Evolutionary conservation across 2,888 invertebrate genomes (phyloP), one percentile per base, ranked within the genome.

Genomic region (Agrochola litura): DNA sequence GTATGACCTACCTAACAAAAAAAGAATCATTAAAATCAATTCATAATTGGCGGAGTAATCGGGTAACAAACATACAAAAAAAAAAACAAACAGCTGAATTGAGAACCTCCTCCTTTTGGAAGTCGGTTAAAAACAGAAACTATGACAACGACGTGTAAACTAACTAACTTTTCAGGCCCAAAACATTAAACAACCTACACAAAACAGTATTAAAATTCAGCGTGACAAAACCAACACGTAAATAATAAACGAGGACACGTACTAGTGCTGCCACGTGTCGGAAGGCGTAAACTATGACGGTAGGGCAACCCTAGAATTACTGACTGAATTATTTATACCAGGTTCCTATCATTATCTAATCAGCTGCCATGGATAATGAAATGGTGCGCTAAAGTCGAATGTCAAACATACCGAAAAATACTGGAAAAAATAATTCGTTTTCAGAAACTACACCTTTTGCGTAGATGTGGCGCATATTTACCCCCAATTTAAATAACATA

Each of bases 141-240:
- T 77, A 67, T 30, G 19, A 37, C 19, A 54, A 22, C 46, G 46
- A 19, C 37, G 10, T 49, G 41, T 67, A 16, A 60, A 58, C 41
- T 60, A 49, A 77, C 69, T 14, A 37, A 60, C 19, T 52, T 60
- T 72, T 56, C 22, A n/a, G 56, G 4, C 10, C 41, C n/a, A 19
- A 54, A 61, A 61, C 69, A 56, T 60, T 19, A 66, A 46, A 69
- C 76, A 66, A 67, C 22, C 52, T 30, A 70, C 77, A 81, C 37
- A 37, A 41, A 56, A 77, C 58, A 9, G 37, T 60, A 71, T 82
- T 72, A 77, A 68, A 68, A 77, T 77, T 77, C 67, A 72, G 6
- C 19, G 78, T 67, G 64, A 72, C 78, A 77, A 65, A 77, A 64
- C 83, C 67, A 41, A 68, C 71, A 60, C 10, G 46, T 83, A 56